These are phyloP conservation scores for Melinaea menophilus DNA, from an alignment of 2,888 invertebrate species.

Conservation along the genomic window DNA sequence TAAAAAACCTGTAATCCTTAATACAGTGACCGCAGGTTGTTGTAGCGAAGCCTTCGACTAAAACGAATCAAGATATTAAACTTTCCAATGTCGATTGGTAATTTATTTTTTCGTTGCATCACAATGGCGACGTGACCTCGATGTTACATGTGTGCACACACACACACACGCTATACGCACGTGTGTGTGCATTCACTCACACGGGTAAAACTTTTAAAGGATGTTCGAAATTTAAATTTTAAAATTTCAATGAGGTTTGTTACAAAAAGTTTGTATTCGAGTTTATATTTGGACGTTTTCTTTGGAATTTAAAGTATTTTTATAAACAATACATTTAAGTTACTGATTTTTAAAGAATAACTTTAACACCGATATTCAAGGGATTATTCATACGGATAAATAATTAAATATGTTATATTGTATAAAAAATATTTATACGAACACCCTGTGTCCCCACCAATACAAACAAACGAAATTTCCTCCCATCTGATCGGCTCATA, in stretches of 20 bases:
- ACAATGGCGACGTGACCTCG: slow-evolving; percentile 65
- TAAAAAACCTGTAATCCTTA: slow-evolving; percentile 17
- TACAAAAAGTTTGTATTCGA: slow-evolving; percentile 7
- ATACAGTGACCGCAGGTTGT: slow-evolving; percentile 23
- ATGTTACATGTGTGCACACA: slow-evolving; percentile 48
- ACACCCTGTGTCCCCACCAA: slow-evolving; percentile 54
- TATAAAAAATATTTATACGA: slow-evolving; percentile 32
- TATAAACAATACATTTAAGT: too few relatives aligned
- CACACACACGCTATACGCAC: slow-evolving; percentile 22
- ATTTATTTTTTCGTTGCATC: slow-evolving; percentile 55
- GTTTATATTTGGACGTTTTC: slow-evolving; percentile 4
- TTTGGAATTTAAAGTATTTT: slow-evolving; percentile 24
- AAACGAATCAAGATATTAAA: slow-evolving; percentile 35
- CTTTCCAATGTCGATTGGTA: slow-evolving; percentile 51
- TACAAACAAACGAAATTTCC: slow-evolving; percentile 57
- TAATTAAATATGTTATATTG: slow-evolving; percentile 28
- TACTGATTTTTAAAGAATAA: too few relatives aligned
- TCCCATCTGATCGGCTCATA: slow-evolving; percentile 69
- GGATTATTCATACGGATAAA: too few relatives aligned
- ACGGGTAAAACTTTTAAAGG: slow-evolving; percentile 50
- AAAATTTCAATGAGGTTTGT: slow-evolving; percentile 38
- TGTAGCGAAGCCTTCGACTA: slow-evolving; percentile 27
- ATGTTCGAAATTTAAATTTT: slow-evolving; percentile 41
- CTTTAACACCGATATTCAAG: too few relatives aligned
- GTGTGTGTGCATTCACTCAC: slow-evolving; percentile 47